Evolutionary conservation across 2,797 vertebrate genomes (phyloP).

Genomic region (Tympanoctomys barrerae): DNA sequence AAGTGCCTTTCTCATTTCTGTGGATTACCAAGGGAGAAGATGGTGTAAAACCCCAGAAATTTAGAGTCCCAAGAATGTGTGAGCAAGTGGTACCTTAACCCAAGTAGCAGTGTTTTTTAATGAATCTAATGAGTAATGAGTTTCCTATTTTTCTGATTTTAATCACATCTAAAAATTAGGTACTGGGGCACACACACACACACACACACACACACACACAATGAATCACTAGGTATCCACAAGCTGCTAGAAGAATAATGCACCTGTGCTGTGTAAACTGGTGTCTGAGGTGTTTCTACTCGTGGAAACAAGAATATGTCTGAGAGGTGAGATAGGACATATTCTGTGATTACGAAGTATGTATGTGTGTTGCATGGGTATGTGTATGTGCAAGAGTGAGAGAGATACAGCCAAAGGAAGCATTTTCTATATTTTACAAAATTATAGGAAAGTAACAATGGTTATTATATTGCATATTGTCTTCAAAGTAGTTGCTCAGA

Average conservation of each 20-base stretch:
- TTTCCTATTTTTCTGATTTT: slow-evolving; percentile 17
- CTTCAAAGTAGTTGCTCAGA: too few relatives aligned
- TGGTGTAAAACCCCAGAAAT: not conserved
- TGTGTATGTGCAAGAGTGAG: not conserved
- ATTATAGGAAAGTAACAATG: too few relatives aligned
- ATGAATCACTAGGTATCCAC: not conserved
- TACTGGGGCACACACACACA: not conserved
- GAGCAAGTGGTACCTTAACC: not conserved
- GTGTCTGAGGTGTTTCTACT: slow-evolving; percentile 7
- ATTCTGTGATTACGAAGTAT: not conserved
- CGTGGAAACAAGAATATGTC: not conserved
- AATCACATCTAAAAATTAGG: not conserved
- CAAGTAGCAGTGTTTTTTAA: not conserved
- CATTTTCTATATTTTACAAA: not conserved
- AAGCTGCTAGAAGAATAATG: slow-evolving; percentile 19
- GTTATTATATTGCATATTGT: too few relatives aligned
- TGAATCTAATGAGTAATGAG: not conserved
- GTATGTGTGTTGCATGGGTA: not conserved
- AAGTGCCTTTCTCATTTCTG: not conserved
- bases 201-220: not conserved
- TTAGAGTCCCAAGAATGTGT: not conserved
- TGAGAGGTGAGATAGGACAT: not conserved
- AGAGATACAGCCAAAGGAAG: not conserved
- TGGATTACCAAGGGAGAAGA: not conserved
- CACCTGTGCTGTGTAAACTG: not conserved